A percentile compares a stretch with the other conserved stretches of the same genome.
phyloP scores from a whole-genome alignment of 1,140 invertebrate genomes.

The Lepidotrigona ventralis region DNA sequence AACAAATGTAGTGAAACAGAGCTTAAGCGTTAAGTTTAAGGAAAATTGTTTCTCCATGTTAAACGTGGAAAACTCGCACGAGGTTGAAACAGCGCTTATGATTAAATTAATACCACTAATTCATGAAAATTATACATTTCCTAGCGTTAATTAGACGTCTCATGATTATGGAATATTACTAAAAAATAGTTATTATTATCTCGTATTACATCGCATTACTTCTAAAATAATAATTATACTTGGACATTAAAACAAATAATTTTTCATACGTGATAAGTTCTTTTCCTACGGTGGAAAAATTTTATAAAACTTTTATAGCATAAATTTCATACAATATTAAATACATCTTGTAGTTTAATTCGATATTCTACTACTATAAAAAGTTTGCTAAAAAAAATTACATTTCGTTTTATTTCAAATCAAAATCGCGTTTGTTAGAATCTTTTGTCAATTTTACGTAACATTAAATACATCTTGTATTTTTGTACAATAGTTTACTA shows the following conservation, averaged over 20 bases:
- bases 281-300: neutral
- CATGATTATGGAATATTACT: neutral
- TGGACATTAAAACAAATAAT: neutral
- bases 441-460: neutral
- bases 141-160: neutral
- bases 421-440: neutral
- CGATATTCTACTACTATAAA: neutral
- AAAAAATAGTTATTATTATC: neutral
- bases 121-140: constrained; percentile 54
- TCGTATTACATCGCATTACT: neutral
- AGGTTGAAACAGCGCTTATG: constrained; percentile 51
- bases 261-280: neutral
- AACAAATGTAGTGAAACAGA: constrained; percentile 63
- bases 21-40: constrained; percentile 64
- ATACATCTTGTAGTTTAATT: neutral
- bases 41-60: constrained; percentile 62
- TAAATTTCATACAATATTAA: neutral
- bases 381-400: neutral
- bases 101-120: constrained; percentile 56
- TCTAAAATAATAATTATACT: neutral
- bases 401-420: neutral
- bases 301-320: neutral
- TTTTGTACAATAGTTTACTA: neutral
- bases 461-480: neutral
- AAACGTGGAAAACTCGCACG: constrained; percentile 43